Evolutionary conservation across 1,140 invertebrate genomes (phyloP), one percentile per base, ranked within the genome.

Genomic region (Plutomurus gul): DNA sequence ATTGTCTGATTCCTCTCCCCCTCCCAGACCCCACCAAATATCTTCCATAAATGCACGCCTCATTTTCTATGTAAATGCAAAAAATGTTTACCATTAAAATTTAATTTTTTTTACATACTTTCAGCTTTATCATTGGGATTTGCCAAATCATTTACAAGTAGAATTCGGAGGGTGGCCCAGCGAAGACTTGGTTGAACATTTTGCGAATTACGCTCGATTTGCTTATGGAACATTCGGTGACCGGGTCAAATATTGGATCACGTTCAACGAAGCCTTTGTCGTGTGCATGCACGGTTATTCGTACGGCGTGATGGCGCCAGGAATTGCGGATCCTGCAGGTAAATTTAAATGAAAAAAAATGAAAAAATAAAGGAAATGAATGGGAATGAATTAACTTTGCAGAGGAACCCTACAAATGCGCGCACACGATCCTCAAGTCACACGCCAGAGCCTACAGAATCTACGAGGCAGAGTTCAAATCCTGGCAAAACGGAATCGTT

Each of bases 251-350:
- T 20, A 49, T 8, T 83, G 83, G 83, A 81, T 83, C 8, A 83
- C 84, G 0, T 82, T 85, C 49, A 85, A 85, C 76, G 82, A 85
- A 37, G 80, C 83, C 2, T 90, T 89, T 87, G 90, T 91, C 77
- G 88, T 90, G 5, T 92, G 91, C 79, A 85, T 89, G 75, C 87
- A 88, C 79, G 91, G 90, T 16, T 93, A 93, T 84, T 89, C 89
- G 3, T 27, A n/a, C 7, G 83, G 84, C 13, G 81, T 81, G 1
- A 22, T 72, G 20, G 77, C 75, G 20, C 80, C 80, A 16, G 80
- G 51, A 49, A 60, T 76, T 7, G 39, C 49, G 3, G 36, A 76
- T 18, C 76, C 76, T 1, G 22, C 47, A 10, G 20, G 20, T 33
- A n/a, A n/a, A 25, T 16, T 2, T 51, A 75, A n/a, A n/a, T n/a